Conservation (phyloP, 2,888 invertebrate species). For the Tiphia femorata region DNA sequence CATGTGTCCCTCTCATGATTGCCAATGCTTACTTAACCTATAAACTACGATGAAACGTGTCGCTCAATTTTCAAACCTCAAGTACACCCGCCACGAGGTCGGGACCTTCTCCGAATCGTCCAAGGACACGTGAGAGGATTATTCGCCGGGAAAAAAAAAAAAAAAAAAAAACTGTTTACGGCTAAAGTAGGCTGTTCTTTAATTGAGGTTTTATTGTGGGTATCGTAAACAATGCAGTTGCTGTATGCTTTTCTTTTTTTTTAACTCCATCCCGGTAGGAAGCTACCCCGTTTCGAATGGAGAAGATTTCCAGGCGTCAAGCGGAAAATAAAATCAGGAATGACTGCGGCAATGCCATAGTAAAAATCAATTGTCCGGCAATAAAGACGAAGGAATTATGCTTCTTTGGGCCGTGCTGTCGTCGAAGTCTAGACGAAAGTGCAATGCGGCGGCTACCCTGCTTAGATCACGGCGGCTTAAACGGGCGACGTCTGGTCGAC, state of each 20-base stretch:
- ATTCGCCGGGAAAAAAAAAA: too few species aligned
- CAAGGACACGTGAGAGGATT: too few species aligned
- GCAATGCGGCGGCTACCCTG: slow-evolving; percentile 16
- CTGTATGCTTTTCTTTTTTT: too few species aligned
- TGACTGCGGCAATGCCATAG: slow-evolving; percentile 1
- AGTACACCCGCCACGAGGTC: too few species aligned
- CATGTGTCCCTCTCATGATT: slow-evolving; percentile 17
- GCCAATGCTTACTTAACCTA: slow-evolving; percentile 25
- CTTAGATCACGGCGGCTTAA: slow-evolving; percentile 33
- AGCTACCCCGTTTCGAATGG: too few species aligned
- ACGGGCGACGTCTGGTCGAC: slow-evolving; percentile 45
- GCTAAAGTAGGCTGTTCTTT: too few species aligned
- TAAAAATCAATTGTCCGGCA: slow-evolving; percentile 11
- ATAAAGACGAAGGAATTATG: slow-evolving; percentile 5
- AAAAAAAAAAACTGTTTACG: too few species aligned
- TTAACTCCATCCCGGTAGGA: too few species aligned
- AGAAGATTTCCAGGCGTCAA: background rate
- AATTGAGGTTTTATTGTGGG: too few species aligned
- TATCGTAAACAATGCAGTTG: too few species aligned
- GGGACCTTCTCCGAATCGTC: too few species aligned
- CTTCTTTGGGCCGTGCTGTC: background rate
- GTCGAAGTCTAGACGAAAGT: slow-evolving; percentile 17
- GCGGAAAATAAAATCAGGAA: background rate
- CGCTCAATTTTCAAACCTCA: too few species aligned
- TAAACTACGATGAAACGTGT: slow-evolving; percentile 23